A percentile compares a stretch with the other conserved stretches of the same genome.
phyloP scores from a whole-genome alignment of 2,797 vertebrate genomes.

The Salarias fasciatus region DNA sequence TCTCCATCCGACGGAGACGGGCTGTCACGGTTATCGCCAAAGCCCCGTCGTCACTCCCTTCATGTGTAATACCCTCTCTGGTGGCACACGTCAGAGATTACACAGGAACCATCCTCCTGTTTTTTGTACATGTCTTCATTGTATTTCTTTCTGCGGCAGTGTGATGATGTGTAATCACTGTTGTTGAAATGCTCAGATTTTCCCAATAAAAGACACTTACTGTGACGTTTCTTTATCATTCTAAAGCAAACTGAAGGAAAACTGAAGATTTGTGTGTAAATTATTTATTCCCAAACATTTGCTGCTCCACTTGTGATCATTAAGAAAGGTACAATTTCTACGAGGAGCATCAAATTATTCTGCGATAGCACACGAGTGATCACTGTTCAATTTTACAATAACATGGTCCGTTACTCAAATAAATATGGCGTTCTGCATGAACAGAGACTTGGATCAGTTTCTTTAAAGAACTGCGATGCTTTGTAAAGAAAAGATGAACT shows the following conservation, averaged over 20 bases:
- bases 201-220: conserved; percentile 73
- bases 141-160: conserved; percentile 66
- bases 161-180: conserved; percentile 62
- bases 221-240: conserved; percentile 22
- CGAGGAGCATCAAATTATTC: too few relatives aligned
- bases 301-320: too few relatives aligned
- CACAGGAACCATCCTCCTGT: conserved; percentile 54
- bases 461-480: background rate
- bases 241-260: background rate
- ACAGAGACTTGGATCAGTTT: background rate
- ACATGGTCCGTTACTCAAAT: conserved; percentile 40
- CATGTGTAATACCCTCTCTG: conserved; percentile 66
- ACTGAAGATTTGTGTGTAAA: conserved; percentile 1
- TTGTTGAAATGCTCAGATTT: conserved; percentile 52
- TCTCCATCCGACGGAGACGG: conserved; percentile 63
- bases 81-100: conserved; percentile 65
- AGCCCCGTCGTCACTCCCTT: conserved; percentile 64
- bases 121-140: conserved; percentile 55
- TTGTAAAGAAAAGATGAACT: too few relatives aligned
- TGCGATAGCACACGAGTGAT: too few relatives aligned
- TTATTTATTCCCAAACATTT: background rate
- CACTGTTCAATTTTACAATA: background rate
- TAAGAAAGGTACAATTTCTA: too few relatives aligned
- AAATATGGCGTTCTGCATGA: conserved; percentile 35
- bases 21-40: conserved; percentile 67